Evolutionary conservation across 1,140 invertebrate species (phyloP), one percentile per base, ranked within the genome.

Genomic region (Pseudomyrmex dendroicus): DNA sequence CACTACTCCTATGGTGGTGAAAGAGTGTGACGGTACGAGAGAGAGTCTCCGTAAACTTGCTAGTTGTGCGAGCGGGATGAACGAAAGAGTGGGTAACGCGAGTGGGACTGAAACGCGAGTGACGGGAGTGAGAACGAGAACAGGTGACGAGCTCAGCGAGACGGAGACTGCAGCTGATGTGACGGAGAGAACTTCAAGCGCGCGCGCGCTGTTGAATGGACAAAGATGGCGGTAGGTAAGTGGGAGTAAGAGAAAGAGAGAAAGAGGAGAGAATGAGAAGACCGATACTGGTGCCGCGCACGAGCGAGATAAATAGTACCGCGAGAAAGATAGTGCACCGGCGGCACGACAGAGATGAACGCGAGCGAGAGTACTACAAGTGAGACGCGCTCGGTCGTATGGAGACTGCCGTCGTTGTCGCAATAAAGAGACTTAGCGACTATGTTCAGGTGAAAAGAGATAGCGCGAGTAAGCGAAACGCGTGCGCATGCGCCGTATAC

Each of bases 401-500:
- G 17, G 63, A 70, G 76, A 82, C n/a, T n/a, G 8, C n/a, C 13
- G 62, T 63, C 73, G 62, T 78, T 62, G 68, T 74, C 48, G 10
- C 68, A 44, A 82, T 63, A 62, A 54, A 68, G 57, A 20, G 25
- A 54, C 20, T 63, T 76, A 54, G 56, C 35, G 20, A 17, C 20
- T 10, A 46, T 35, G 57, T 20, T 35, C 22, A 1, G 63, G 80
- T 8, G 44, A 22, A 56, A 64, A 61, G 17, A 20, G 78, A 88
- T 9, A 50, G 22, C 13, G 35, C 59, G 70, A 64, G 3, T 25
- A 59, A 87, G 62, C 52, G 17, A 70, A 63, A 83, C 82, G 80
- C 70, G n/a, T 48, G 57, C 89, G 89, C 89, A 89, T 76, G 87
- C 85, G 89, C 78, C 48, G 68, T 54, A 4, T 17, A 20, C 63